Evolutionary conservation across 2,113 vertebrate species (phyloP).

Genomic region (Ammodramus savannarum): DNA sequence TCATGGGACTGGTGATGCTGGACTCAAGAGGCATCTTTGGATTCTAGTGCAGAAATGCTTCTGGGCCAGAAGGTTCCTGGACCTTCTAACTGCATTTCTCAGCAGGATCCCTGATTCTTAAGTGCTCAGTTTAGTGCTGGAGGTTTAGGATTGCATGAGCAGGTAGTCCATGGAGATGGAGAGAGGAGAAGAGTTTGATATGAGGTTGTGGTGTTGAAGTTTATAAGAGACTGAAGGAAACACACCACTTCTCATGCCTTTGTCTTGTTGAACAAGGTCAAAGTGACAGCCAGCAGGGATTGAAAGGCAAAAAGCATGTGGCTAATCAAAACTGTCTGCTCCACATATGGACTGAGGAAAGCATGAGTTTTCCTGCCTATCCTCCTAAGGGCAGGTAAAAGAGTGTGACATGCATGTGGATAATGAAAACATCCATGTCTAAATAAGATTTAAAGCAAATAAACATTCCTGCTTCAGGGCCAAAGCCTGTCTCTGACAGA

Average conservation of each 20-base stretch:
- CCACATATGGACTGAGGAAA: neutral
- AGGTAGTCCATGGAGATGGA: neutral
- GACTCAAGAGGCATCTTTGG: neutral
- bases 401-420: neutral
- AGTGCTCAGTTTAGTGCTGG: neutral
- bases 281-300: neutral
- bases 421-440: conserved; percentile 2
- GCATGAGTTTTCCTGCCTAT: neutral
- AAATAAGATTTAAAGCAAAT: conserved; percentile 18
- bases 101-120: neutral
- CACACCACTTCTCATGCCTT: neutral
- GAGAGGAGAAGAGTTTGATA: neutral
- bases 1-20: neutral
- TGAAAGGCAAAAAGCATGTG: neutral
- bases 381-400: neutral
- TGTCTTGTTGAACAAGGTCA: neutral
- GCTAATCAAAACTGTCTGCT: conserved; percentile 17
- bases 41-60: neutral
- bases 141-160: neutral
- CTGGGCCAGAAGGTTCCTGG: neutral
- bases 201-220: neutral
- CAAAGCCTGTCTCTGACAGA: neutral
- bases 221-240: neutral
- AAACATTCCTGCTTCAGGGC: neutral
- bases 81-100: neutral